phyloP scores from a whole-genome alignment of 1,140 invertebrate genomes.

The Aphidius ervi region DNA sequence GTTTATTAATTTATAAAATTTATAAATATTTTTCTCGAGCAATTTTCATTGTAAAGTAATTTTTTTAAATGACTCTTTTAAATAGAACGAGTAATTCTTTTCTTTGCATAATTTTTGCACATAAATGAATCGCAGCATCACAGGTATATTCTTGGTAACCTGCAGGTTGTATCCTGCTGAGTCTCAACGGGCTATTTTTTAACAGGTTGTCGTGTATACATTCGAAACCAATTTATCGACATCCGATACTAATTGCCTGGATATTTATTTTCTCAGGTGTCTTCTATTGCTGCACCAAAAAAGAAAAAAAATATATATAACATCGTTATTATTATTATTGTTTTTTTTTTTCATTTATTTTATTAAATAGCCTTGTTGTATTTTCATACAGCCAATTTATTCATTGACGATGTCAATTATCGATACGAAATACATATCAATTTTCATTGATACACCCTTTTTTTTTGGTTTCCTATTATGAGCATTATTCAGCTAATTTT shows the following conservation, averaged over 20 bases:
- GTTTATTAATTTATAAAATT: too few species aligned
- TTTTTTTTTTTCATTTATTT: too few species aligned
- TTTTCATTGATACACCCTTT: constrained; percentile 2
- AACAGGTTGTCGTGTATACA: constrained; percentile 33
- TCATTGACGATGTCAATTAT: neutral
- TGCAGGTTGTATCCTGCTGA: constrained; percentile 43
- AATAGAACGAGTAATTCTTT: too few species aligned
- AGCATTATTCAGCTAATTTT: too few species aligned
- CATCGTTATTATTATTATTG: too few species aligned
- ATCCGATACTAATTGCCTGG: constrained; percentile 52
- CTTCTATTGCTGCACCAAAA: constrained; percentile 30
- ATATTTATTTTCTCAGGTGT: constrained; percentile 32
- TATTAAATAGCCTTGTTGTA: too few species aligned
- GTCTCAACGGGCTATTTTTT: constrained; percentile 35
- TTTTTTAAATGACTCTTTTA: too few species aligned
- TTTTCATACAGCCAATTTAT: constrained; percentile 19
- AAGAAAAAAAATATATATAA: neutral
- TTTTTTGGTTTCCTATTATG: neutral
- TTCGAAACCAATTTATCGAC: constrained; percentile 38
- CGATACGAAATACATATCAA: constrained; percentile 11
- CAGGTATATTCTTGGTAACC: constrained; percentile 20
- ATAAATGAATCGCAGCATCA: too few species aligned
- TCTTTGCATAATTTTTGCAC: too few species aligned
- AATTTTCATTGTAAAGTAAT: too few species aligned
- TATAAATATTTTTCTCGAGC: too few species aligned